Evolutionary conservation across 2,113 vertebrate species (phyloP), one percentile per base, ranked within the genome.

Genomic region (Tautogolabrus adspersus): DNA sequence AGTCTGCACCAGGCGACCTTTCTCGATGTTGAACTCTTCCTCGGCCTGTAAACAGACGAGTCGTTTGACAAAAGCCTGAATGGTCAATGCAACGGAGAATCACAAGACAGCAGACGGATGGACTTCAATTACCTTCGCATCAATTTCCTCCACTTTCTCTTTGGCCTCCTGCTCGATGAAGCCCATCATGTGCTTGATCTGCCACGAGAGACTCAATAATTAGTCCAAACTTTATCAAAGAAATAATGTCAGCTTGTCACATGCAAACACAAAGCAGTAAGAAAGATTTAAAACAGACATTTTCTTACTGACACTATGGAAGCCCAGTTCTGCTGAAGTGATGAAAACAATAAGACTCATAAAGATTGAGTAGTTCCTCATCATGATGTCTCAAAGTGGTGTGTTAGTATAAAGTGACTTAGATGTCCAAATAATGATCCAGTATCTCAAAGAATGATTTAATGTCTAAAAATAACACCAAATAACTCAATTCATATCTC

Each of bases 151-250:
- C 13, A 97, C 97, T 83, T 98, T 98, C 89, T 99, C 98, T 80
- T 93, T 97, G 86, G 98, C 98, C 91, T 99, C 98, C 91, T 99
- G 97, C 76, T 99, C 97, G 42, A 99, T 99, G 93, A 99, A 99
- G 94, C 97, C 98, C 97, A 99, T 98, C 97, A 99, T 98, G 88
- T 99, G 97, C 83, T 99, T 99, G 88, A 99, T 99, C 98, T 98
- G 81, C 9, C 79, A 79, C 26, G 63, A 44, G 30, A 72, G n/a
- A 70, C 44, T 34, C 64, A 58, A 34, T 6, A 34, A 3, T 34
- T 34, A 23, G 21, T 42, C 16, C 37, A 68, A 11, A 10, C 3
- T 22, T 23, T 0, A 57, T 8, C 16, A 0, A 26, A 3, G 2
- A 38, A 23, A 4, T 8, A 21, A 13, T 47, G 21, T 6, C 6